Percentiles rank a stretch among this genome's conserved stretches.
phyloP scores from a whole-genome alignment of 2,113 vertebrate genomes.

The Pluvialis apricaria region DNA sequence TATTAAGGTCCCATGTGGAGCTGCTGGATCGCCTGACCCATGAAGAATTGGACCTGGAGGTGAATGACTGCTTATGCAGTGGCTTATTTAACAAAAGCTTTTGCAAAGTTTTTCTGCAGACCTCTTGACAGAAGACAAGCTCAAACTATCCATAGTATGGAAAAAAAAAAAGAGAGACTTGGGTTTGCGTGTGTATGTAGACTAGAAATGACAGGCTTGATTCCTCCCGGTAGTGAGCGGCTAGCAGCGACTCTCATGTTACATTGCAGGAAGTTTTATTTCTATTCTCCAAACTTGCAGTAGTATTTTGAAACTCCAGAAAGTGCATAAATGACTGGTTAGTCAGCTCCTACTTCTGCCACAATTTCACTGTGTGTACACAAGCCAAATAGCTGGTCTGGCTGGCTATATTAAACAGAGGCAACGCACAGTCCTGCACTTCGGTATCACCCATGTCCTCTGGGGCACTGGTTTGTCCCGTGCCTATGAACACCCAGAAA shows the following conservation, averaged over 20 bases:
- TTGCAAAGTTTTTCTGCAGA: background rate
- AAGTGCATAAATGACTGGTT: background rate
- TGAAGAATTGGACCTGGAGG: background rate
- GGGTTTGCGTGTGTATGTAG: background rate
- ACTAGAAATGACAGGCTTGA: background rate
- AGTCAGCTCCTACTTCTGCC: background rate
- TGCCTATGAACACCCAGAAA: accelerated
- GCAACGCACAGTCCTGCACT: background rate
- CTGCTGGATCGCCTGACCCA: background rate
- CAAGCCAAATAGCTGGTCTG: background rate
- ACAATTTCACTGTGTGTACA: background rate
- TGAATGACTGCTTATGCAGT: background rate
- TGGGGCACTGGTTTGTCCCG: accelerated
- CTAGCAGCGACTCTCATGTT: background rate
- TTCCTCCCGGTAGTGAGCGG: background rate
- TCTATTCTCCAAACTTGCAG: background rate
- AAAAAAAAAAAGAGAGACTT: background rate
- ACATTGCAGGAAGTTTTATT: background rate
- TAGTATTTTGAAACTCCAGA: background rate
- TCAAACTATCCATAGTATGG: background rate
- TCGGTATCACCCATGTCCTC: accelerated
- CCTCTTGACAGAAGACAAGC: background rate
- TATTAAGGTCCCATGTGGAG: background rate
- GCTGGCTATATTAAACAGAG: background rate
- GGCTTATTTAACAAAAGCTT: background rate